Base-by-base conservation (phyloP, 2,113 vertebrate genomes). In the Theristicus caerulescens region DNA sequence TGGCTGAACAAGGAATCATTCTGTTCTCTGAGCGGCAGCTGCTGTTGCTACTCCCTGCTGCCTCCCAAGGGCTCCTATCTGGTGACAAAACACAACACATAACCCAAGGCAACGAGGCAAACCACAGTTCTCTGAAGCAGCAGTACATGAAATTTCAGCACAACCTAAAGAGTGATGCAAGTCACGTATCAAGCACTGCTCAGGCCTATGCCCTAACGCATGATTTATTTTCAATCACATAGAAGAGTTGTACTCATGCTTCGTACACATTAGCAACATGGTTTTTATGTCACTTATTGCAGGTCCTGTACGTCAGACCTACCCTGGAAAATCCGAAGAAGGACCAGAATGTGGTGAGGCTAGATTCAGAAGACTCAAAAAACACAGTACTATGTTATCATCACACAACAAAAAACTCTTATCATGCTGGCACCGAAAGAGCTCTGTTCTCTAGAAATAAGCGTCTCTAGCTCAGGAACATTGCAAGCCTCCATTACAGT, bases 401-500 rank as follows among this genome's bases (percentile, higher is more conserved):
- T 4, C 0, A 1, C 19, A 65, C 34, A 81, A 20, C 11, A 54
- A n/a, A 27, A 36, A 27, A 10, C 1, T 16, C 24, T 55, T 36
- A 8, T 5, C 7, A 3, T n/a, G 24, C 19, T 47, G 55, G 27
- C 25, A 44, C 15, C 4, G 2, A 31, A 49, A 79, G 17, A 54
- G 13, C 3, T 64, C 40, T 69, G 10, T 15, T 71, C 25, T 25
- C n/a, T 64, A 15, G 24, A 87, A 15, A 44, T 66, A 38, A n/a
- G 38, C 6, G 49, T n/a, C 36, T 44, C 11, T 32, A 66, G 31
- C 42, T 59, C 59, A 55, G 47, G 46, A 70, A 29, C 20, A 6
- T 3, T 51, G 31, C 57, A 71, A 89, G 6, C 44, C 24, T 71
- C 32, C 2, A 0, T 31, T 69, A 29, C 27, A 55, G 7, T 31